Percentiles rank a stretch among this genome's conserved stretches.
Conservation (phyloP, 2,888 invertebrate species). For the Caenorhabditis sp. region DNA sequence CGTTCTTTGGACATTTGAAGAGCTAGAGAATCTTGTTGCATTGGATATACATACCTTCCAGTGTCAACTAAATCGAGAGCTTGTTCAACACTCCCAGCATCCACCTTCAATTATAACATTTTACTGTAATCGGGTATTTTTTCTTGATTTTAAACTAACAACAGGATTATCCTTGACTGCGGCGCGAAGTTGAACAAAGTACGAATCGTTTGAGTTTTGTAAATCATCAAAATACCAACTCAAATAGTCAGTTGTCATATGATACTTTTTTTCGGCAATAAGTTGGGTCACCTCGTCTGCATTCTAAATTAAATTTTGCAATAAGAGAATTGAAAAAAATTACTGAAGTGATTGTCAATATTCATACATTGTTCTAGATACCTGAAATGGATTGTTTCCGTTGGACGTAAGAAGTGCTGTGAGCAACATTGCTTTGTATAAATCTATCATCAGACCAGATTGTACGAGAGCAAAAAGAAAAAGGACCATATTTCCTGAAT, state of each 20-base stretch:
- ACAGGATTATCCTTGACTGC: constrained; percentile 52
- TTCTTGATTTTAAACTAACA: constrained; percentile 12
- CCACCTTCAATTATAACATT: constrained; percentile 4
- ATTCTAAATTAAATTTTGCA: constrained; percentile 2
- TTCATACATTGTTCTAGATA: too few relatives aligned
- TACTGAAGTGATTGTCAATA: too few relatives aligned
- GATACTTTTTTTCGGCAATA: constrained; percentile 47
- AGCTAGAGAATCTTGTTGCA: constrained; percentile 56
- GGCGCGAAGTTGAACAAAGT: constrained; percentile 46
- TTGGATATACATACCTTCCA: constrained; percentile 56
- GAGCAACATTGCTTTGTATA: constrained; percentile 47
- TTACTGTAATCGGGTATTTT: background rate
- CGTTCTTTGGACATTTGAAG: constrained; percentile 53
- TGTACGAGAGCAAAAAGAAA: constrained; percentile 51
- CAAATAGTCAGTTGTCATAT: constrained; percentile 52
- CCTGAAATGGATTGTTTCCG: constrained; percentile 45
- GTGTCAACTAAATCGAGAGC: constrained; percentile 61
- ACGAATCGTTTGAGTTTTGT: constrained; percentile 37
- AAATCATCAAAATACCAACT: constrained; percentile 56
- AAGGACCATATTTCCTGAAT: constrained; percentile 26
- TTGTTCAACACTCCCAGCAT: constrained; percentile 47
- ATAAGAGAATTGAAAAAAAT: background rate
- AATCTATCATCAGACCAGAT: constrained; percentile 43
- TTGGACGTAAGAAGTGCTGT: constrained; percentile 46
- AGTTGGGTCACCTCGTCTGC: constrained; percentile 47